Percentiles rank a stretch among this genome's conserved stretches.
Conservation (phyloP, 2,113 vertebrate genomes). For the Neodon shergylaensis region DNA sequence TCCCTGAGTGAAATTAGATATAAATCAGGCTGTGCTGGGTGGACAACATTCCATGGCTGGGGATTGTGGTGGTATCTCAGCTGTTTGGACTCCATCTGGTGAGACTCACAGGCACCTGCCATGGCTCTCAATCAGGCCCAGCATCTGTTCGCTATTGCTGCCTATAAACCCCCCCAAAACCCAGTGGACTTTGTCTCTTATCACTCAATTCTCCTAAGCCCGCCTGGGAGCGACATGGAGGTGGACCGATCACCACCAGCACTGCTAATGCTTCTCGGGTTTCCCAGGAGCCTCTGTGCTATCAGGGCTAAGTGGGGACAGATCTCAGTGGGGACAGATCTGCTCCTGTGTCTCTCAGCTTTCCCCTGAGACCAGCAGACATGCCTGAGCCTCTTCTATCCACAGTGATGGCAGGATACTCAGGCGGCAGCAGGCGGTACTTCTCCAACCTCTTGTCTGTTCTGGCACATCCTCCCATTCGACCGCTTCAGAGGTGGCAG, state of each 20-base stretch:
- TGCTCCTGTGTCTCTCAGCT: background rate
- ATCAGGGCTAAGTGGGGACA: background rate
- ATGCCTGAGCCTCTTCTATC: background rate
- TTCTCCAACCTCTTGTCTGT: background rate
- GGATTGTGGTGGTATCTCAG: background rate
- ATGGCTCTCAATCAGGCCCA: background rate
- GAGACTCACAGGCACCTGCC: background rate
- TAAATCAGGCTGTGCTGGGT: constrained; percentile 56
- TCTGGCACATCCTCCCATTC: background rate
- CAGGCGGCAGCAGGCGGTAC: background rate
- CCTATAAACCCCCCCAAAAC: background rate
- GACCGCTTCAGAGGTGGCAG: background rate
- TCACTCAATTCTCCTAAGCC: background rate
- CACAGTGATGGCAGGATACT: background rate
- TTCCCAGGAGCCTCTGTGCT: background rate
- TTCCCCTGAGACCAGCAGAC: background rate
- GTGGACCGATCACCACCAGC: background rate
- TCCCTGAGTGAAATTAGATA: constrained; percentile 18
- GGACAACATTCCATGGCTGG: background rate
- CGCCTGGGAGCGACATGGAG: too few species aligned
- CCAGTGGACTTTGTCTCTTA: background rate
- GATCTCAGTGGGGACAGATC: background rate
- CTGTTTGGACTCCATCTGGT: background rate
- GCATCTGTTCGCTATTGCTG: background rate
- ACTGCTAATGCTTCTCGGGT: background rate